phyloP scores from a whole-genome alignment of 92 coral and sea anemone genomes.

The Pocillopora meandrina region DNA sequence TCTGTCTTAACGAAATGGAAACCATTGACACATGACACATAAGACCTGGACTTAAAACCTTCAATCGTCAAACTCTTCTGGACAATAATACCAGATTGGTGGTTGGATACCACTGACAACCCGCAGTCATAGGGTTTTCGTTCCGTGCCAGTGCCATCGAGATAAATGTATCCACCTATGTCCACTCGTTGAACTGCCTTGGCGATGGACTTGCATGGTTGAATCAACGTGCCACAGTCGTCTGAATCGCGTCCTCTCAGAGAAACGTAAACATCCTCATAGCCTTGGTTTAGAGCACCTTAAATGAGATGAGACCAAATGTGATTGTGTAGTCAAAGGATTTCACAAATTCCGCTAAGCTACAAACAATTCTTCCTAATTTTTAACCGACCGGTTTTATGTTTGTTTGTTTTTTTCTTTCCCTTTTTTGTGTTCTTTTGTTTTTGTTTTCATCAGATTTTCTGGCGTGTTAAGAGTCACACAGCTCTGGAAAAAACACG shows the following conservation, averaged over 20 bases:
- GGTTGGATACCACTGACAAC: neutral
- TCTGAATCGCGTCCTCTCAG: conserved; percentile 29
- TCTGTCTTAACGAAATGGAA: neutral
- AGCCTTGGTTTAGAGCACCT: neutral
- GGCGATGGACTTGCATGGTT: conserved; percentile 49
- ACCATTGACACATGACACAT: conserved; percentile 6
- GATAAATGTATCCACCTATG: conserved; percentile 31
- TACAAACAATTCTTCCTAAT: too few relatives aligned
- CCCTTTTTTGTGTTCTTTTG: too few relatives aligned
- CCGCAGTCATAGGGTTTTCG: conserved; percentile 31
- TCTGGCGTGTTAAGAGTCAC: too few relatives aligned
- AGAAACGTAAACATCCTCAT: conserved; percentile 26
- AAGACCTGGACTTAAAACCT: neutral
- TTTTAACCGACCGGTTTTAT: too few relatives aligned
- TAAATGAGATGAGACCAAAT: neutral
- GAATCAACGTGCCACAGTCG: conserved; percentile 19
- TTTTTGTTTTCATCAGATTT: too few relatives aligned
- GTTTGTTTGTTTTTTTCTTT: too few relatives aligned
- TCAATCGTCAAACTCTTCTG: conserved; percentile 34
- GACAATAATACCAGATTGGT: conserved; percentile 22
- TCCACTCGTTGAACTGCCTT: conserved; percentile 42
- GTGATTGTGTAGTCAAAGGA: neutral
- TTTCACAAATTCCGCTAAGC: too few relatives aligned
- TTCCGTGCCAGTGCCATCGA: conserved; percentile 57
- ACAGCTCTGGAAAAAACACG: too few relatives aligned